A percentile compares a stretch with the other conserved stretches of the same genome.
These are phyloP conservation scores for Drosophila falleni DNA, from an alignment of 2,888 invertebrate genomes.

Conservation along the genomic window DNA sequence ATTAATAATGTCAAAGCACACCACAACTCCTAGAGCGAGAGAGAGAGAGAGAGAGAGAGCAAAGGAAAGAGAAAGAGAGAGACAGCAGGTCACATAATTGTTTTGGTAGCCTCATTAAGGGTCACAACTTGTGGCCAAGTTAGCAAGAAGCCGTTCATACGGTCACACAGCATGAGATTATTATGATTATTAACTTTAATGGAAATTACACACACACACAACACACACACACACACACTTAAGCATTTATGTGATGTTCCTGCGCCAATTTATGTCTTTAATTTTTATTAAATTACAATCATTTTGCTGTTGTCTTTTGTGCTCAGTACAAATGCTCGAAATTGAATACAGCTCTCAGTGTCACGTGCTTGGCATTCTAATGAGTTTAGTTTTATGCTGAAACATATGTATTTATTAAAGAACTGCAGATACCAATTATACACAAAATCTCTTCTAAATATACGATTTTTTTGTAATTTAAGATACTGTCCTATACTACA, in stretches of 20 bases:
- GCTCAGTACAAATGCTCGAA: not conserved
- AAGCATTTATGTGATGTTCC: constrained; percentile 6
- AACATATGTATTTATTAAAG: not conserved
- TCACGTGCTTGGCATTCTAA: constrained; percentile 11
- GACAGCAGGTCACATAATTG: constrained; percentile 50
- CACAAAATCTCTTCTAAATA: no score
- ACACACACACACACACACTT: constrained; percentile 1
- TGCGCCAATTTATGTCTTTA: constrained; percentile 21
- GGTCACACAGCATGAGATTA: constrained; percentile 56
- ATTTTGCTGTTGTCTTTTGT: not conserved
- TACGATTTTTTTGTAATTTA: no score
- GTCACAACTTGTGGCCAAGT: constrained; percentile 40
- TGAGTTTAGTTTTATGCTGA: not conserved
- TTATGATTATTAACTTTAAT: constrained; percentile 56
- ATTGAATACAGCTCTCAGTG: constrained; percentile 1
- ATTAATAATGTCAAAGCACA: constrained; percentile 59
- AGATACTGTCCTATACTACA: not conserved
- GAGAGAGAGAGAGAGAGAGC: not conserved
- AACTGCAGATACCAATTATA: not conserved
- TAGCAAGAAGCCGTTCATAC: constrained; percentile 28
- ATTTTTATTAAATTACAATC: constrained; percentile 25
- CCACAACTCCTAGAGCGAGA: constrained; percentile 4
- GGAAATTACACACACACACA: constrained; percentile 33
- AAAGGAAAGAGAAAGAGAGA: not conserved
- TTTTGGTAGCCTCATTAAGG: constrained; percentile 63